phyloP scores from a whole-genome alignment of 1,140 invertebrate species.

The Paralvinella palmiformis region DNA sequence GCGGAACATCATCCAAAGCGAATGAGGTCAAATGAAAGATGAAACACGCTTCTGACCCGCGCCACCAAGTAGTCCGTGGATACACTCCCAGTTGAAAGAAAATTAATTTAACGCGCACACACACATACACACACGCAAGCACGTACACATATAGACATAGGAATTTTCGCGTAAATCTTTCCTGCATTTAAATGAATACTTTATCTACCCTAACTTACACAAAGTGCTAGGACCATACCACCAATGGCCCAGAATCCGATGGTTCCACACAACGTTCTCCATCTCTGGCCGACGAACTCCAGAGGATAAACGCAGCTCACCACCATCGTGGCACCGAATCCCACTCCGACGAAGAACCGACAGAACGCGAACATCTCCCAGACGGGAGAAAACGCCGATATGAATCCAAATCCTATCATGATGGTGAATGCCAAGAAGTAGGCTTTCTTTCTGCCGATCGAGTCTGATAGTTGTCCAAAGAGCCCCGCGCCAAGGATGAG shows the following conservation, averaged over 20 bases:
- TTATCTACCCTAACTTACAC: constrained; percentile 57
- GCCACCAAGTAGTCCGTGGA: background rate
- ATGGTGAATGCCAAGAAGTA: background rate
- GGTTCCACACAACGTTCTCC: constrained; percentile 64
- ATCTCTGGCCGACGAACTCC: constrained; percentile 73
- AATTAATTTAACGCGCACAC: background rate
- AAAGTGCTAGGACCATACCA: constrained; percentile 64
- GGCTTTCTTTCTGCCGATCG: constrained; percentile 10
- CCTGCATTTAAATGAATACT: background rate
- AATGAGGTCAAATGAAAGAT: background rate
- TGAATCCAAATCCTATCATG: background rate
- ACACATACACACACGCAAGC: background rate
- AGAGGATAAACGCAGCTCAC: constrained; percentile 49
- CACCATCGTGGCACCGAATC: constrained; percentile 29
- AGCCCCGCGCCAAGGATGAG: constrained; percentile 14
- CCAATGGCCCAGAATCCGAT: constrained; percentile 71
- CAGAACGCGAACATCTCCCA: constrained; percentile 12
- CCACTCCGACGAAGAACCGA: constrained; percentile 1
- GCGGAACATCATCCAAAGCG: background rate
- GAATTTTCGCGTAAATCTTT: background rate
- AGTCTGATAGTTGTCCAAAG: constrained; percentile 11
- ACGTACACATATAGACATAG: background rate
- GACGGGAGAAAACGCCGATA: background rate
- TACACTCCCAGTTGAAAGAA: too few relatives aligned
- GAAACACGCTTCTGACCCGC: background rate